phyloP scores from a whole-genome alignment of 2,113 vertebrate species.

The Erythrocercus mccallii region DNA sequence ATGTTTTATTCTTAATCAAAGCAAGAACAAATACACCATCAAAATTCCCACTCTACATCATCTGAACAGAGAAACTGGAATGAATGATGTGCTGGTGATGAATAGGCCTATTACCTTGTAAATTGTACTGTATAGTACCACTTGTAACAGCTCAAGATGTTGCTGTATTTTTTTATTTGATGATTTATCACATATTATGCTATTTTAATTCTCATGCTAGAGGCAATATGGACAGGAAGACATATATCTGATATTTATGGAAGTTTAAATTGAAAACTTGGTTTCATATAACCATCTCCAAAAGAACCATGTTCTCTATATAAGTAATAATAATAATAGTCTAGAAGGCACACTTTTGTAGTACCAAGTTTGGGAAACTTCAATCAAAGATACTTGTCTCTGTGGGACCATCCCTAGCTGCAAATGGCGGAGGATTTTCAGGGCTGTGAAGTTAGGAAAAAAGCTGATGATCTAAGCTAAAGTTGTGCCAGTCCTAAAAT shows the following conservation, averaged over 20 bases:
- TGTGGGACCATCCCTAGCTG: background rate
- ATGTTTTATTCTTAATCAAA: constrained; percentile 35
- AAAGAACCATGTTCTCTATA: background rate
- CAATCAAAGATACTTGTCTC: background rate
- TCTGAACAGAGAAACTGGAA: constrained; percentile 2
- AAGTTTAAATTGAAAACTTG: background rate
- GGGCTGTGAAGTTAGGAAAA: background rate
- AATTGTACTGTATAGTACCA: constrained; percentile 25
- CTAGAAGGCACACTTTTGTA: background rate
- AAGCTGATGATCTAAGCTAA: background rate
- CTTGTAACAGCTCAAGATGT: constrained; percentile 4
- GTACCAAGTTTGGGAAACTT: background rate
- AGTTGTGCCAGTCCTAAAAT: background rate
- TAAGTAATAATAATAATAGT: background rate
- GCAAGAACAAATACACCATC: constrained; percentile 30
- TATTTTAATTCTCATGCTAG: constrained; percentile 1
- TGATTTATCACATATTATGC: background rate
- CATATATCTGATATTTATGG: background rate
- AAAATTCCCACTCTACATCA: constrained; percentile 13
- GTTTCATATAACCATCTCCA: background rate
- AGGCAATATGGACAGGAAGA: background rate
- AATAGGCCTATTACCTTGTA: constrained; percentile 50
- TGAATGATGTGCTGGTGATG: constrained; percentile 26
- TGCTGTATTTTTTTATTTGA: constrained; percentile 15
- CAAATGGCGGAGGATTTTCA: background rate